Percentiles rank a stretch among this genome's conserved stretches.
Conservation (phyloP, 92 coral and sea anemone species). For the Siderastrea radians region DNA sequence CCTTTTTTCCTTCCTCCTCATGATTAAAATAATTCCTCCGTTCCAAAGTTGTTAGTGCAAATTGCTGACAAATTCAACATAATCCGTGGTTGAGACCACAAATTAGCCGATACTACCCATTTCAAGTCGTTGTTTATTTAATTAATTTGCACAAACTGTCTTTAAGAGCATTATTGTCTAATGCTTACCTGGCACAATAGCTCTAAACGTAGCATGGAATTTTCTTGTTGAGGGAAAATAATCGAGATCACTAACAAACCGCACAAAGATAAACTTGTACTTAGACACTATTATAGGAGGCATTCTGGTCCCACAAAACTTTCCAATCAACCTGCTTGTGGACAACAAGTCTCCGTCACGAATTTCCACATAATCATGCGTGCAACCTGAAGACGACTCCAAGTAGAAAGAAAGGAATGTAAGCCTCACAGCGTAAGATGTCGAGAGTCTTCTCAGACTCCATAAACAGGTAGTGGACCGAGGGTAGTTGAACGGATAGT, state of each 20-base stretch:
- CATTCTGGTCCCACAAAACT: constrained; percentile 58
- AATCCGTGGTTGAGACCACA: too few species aligned
- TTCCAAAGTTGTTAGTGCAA: too few species aligned
- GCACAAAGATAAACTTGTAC: constrained; percentile 47
- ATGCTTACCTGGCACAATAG: constrained; percentile 28
- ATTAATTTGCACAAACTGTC: not conserved
- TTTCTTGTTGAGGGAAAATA: not conserved
- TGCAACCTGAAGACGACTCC: constrained; percentile 36
- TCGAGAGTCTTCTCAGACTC: constrained; percentile 5
- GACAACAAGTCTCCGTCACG: constrained; percentile 58
- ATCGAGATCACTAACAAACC: constrained; percentile 37
- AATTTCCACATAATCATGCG: constrained; percentile 68
- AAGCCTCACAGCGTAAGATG: constrained; percentile 16
- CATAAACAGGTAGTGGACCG: not conserved
- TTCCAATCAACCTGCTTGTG: constrained; percentile 59
- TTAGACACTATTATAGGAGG: constrained; percentile 70
- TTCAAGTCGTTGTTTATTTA: too few species aligned
- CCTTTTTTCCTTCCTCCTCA: too few species aligned
- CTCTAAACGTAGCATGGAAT: constrained; percentile 39
- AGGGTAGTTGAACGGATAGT: constrained; percentile 2
- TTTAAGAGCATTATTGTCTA: not conserved
- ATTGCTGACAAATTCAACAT: too few species aligned
- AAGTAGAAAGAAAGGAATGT: constrained; percentile 34
- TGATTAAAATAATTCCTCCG: too few species aligned
- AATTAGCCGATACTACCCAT: too few species aligned